Conservation (phyloP, 2,888 invertebrate species). For the Lutraria lutraria region DNA sequence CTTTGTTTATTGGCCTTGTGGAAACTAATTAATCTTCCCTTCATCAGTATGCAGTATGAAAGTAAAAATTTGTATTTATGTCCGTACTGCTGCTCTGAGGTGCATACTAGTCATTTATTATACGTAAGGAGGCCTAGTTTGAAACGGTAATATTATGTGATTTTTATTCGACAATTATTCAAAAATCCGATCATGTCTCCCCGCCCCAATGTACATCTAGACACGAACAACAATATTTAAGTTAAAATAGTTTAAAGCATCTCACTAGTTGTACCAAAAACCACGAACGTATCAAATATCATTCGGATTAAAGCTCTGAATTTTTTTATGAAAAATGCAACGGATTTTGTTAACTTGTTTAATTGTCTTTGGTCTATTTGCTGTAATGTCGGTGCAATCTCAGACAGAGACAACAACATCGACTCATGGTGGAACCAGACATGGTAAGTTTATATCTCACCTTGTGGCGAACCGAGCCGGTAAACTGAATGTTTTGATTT, state of each 20-base stretch:
- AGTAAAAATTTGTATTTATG: background rate
- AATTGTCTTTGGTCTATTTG: background rate
- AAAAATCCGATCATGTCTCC: background rate
- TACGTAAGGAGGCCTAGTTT: background rate
- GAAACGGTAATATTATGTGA: background rate
- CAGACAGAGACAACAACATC: background rate
- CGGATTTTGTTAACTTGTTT: slow-evolving; percentile 15
- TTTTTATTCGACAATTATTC: background rate
- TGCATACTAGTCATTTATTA: slow-evolving; percentile 41
- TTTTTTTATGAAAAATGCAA: background rate
- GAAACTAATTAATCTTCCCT: background rate
- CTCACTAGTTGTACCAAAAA: background rate
- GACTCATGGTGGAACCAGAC: background rate
- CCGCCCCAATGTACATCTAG: background rate
- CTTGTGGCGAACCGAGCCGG: too few relatives aligned
- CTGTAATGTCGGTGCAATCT: background rate
- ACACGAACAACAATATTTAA: background rate
- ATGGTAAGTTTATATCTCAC: too few relatives aligned
- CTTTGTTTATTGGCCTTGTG: too few relatives aligned
- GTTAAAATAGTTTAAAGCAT: background rate
- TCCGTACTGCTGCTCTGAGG: slow-evolving; percentile 9
- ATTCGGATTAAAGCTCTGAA: background rate
- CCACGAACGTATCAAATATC: background rate
- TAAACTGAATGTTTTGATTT: too few relatives aligned
- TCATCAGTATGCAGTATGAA: background rate